Percentiles rank a stretch among this genome's conserved stretches.
Conservation (phyloP, 2,888 invertebrate genomes). For the Podotricha telesiphe region DNA sequence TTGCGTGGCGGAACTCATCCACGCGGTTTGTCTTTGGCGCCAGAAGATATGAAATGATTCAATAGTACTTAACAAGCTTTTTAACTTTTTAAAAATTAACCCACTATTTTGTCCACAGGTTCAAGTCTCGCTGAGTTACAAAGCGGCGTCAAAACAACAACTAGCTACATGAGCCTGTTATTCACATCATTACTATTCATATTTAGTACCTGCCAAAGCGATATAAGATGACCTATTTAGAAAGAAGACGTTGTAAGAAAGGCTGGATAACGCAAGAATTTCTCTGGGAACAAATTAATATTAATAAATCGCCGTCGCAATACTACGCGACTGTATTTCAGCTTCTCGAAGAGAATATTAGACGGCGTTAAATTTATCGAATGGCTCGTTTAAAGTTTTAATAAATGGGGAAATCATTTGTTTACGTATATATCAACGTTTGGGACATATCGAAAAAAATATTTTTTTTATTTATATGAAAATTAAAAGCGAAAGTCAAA, state of each 20-base stretch:
- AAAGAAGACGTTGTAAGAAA: conserved; percentile 40
- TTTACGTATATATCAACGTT: not conserved
- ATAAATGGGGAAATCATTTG: conserved; percentile 21
- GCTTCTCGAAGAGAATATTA: conserved; percentile 34
- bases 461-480: not conserved
- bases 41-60: no score
- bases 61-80: not conserved
- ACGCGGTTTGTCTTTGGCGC: no score
- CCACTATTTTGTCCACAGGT: conserved; percentile 54
- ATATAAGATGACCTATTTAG: conserved; percentile 70
- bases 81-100: not conserved
- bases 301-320: conserved; percentile 43
- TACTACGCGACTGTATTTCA: conserved; percentile 38
- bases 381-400: conserved; percentile 31
- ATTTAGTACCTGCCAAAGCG: conserved; percentile 57
- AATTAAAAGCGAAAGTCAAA: conserved; percentile 1
- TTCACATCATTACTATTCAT: conserved; percentile 61
- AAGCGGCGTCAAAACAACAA: conserved; percentile 74
- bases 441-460: not conserved
- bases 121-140: conserved; percentile 77
- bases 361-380: conserved; percentile 34
- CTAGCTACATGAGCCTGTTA: conserved; percentile 66
- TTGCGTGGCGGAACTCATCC: no score
- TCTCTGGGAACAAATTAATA: conserved; percentile 53
- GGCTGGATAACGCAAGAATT: conserved; percentile 52